Conservation (phyloP, 2,113 vertebrate species). For the Anser cygnoides region DNA sequence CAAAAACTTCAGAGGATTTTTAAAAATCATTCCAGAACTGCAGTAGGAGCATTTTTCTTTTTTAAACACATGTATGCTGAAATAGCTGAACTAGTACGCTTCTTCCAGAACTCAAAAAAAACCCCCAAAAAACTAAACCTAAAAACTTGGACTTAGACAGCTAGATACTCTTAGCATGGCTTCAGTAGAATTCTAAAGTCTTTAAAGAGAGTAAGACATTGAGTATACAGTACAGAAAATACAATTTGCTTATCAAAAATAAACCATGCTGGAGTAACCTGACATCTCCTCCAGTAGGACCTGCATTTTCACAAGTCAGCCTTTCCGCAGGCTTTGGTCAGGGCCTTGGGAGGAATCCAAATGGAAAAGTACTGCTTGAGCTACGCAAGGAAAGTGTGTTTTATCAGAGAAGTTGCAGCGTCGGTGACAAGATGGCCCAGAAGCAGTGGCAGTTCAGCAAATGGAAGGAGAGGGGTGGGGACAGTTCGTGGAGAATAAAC, state of each 20-base stretch:
- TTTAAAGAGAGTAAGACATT: background rate
- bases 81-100: background rate
- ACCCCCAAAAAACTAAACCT: no score
- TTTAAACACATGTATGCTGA: background rate
- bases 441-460: background rate
- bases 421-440: background rate
- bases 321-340: background rate
- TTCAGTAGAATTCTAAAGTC: background rate
- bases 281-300: background rate
- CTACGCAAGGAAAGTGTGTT: accelerated
- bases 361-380: background rate
- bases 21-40: no score
- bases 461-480: background rate
- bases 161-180: accelerated
- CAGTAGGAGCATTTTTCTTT: background rate
- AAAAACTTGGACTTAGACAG: background rate
- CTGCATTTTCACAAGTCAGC: background rate
- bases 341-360: background rate
- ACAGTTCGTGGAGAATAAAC: background rate
- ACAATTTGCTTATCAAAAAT: background rate
- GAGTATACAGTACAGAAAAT: background rate
- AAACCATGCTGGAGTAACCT: background rate
- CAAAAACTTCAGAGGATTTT: background rate
- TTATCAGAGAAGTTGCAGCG: background rate
- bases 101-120: background rate